Conservation (phyloP, 2,888 invertebrate species). For the Iphiclides podalirius region DNA sequence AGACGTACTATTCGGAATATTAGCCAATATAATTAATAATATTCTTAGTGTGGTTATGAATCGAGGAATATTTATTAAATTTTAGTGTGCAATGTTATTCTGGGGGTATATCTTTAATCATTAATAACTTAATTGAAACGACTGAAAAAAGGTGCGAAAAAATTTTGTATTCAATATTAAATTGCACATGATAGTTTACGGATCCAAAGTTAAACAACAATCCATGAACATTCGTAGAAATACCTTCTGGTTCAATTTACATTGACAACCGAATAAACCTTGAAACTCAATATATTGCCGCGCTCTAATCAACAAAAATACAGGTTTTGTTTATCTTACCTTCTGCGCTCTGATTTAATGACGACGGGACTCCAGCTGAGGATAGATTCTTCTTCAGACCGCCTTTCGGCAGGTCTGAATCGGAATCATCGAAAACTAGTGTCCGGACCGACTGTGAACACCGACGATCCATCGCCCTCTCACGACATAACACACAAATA, state of each 20-base stretch:
- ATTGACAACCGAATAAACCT: conserved; percentile 61
- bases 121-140: too few relatives aligned
- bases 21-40: too few relatives aligned
- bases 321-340: conserved; percentile 47
- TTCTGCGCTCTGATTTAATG: conserved; percentile 70
- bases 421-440: conserved; percentile 87
- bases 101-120: too few relatives aligned
- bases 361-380: conserved; percentile 56
- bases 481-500: conserved; percentile 60
- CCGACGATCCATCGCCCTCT: conserved; percentile 76
- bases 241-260: conserved; percentile 47
- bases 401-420: conserved; percentile 74
- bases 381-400: conserved; percentile 64
- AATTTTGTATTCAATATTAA: too few relatives aligned
- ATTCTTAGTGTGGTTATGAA: too few relatives aligned
- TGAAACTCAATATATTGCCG: conserved; percentile 51
- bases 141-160: too few relatives aligned
- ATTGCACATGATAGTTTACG: too few relatives aligned
- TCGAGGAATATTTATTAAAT: too few relatives aligned
- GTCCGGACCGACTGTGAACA: conserved; percentile 87
- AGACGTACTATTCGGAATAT: too few relatives aligned
- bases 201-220: conserved; percentile 23
- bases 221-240: conserved; percentile 41
- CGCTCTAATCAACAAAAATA: conserved; percentile 38
- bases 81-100: too few relatives aligned